Conservation (phyloP, 2,113 vertebrate species). For the Mus pahari region DNA sequence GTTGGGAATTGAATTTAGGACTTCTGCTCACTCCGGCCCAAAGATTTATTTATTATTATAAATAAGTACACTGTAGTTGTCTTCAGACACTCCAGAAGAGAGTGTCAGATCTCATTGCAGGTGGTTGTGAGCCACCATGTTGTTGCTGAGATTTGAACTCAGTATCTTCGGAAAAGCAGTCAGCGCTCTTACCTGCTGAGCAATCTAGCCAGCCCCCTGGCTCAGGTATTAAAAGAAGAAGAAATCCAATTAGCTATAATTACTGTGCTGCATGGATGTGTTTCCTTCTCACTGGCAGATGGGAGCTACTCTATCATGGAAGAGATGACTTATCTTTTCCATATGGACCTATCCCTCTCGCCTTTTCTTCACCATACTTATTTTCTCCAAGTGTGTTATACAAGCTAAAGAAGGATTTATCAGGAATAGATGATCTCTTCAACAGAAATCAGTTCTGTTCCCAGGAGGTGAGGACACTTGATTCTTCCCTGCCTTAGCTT, state of each 20-base stretch:
- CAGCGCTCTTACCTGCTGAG: too few species aligned
- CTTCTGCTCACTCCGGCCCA: too few species aligned
- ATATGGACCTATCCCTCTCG: background rate
- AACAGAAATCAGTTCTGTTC: background rate
- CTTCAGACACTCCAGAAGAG: too few species aligned
- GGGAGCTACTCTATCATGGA: constrained; percentile 5
- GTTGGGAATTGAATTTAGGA: too few species aligned
- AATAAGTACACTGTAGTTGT: too few species aligned
- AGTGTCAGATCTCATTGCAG: too few species aligned
- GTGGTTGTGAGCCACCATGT: too few species aligned
- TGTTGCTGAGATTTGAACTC: too few species aligned
- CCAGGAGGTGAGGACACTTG: background rate
- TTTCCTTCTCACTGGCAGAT: constrained; percentile 57
- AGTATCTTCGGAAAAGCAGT: too few species aligned
- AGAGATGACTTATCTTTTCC: constrained; percentile 34
- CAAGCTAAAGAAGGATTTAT: background rate
- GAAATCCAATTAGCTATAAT: constrained; percentile 70
- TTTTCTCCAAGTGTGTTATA: background rate
- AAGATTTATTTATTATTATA: too few species aligned
- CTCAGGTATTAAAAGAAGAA: constrained; percentile 56
- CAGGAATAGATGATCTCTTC: background rate
- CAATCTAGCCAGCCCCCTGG: background rate
- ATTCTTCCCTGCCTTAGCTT: background rate
- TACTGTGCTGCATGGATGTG: constrained; percentile 24
- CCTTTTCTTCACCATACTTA: background rate